Conservation (phyloP, 2,888 invertebrate species). For the Lasioglossum lativentre region DNA sequence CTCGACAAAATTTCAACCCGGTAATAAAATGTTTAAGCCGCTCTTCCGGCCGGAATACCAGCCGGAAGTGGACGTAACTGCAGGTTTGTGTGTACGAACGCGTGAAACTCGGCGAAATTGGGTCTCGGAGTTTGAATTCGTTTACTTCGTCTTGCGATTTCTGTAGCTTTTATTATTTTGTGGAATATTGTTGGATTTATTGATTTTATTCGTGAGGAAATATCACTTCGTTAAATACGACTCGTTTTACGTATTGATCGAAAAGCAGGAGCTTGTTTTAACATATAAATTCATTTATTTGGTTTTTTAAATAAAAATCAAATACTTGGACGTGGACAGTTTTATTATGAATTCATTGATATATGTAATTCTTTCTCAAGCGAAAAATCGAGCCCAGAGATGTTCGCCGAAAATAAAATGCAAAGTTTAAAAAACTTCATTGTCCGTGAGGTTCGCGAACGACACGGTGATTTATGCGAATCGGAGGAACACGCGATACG, state of each 20-base stretch:
- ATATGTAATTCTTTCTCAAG: background rate
- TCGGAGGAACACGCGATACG: background rate
- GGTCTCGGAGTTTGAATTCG: background rate
- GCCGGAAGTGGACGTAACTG: background rate
- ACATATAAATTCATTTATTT: background rate
- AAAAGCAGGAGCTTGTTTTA: background rate
- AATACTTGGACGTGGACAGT: no score
- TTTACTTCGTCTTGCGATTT: background rate
- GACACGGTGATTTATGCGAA: background rate
- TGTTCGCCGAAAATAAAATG: background rate
- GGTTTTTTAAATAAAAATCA: no score
- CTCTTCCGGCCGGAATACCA: slow-evolving; percentile 9
- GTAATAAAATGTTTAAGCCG: slow-evolving; percentile 10
- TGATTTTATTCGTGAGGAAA: background rate
- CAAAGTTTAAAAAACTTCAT: background rate
- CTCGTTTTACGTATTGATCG: background rate
- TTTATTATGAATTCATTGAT: background rate
- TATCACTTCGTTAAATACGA: background rate
- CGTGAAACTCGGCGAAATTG: slow-evolving; percentile 4
- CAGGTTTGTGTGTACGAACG: background rate
- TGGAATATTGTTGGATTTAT: background rate
- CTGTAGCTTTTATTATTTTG: background rate
- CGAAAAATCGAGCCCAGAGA: background rate
- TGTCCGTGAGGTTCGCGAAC: background rate
- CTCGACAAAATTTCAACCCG: slow-evolving; percentile 4